A percentile compares a stretch with the other conserved stretches of the same genome.
These are phyloP conservation scores for Glyptemys insculpta DNA, from an alignment of 2,797 vertebrate species.

Conservation along the genomic window DNA sequence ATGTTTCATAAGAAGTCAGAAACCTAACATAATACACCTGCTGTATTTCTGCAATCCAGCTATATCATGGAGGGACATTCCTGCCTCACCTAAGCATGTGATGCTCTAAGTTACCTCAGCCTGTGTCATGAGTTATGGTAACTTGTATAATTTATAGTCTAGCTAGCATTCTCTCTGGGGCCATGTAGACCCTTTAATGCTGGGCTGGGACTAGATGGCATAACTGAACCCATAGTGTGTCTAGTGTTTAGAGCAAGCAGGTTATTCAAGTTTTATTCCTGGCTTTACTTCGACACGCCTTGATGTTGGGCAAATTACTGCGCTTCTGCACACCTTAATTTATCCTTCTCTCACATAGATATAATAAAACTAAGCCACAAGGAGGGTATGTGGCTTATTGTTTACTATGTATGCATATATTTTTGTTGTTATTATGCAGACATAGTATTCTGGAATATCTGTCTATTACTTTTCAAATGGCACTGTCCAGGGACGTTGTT, in stretches of 20 bases:
- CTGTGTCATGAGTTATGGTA: background rate
- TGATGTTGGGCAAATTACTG: fast-evolving
- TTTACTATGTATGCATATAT: background rate
- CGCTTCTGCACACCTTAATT: background rate
- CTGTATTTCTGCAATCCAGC: background rate
- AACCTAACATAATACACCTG: fast-evolving
- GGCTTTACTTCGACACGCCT: fast-evolving
- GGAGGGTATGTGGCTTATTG: background rate
- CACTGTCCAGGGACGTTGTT: background rate
- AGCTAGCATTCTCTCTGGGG: background rate
- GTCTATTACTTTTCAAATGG: background rate
- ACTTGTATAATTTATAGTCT: fast-evolving
- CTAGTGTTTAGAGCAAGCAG: background rate
- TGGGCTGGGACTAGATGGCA: background rate
- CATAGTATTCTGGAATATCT: background rate
- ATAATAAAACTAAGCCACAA: no score
- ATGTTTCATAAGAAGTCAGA: background rate
- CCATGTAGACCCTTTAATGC: fast-evolving
- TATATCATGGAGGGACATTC: background rate
- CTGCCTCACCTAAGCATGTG: background rate
- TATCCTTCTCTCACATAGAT: no score
- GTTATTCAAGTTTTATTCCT: background rate
- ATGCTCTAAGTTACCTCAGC: background rate
- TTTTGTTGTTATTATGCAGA: background rate
- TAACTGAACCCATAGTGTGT: background rate